These are phyloP conservation scores for Penelope pileata DNA, from an alignment of 2,113 vertebrate species.

Conservation along the genomic window DNA sequence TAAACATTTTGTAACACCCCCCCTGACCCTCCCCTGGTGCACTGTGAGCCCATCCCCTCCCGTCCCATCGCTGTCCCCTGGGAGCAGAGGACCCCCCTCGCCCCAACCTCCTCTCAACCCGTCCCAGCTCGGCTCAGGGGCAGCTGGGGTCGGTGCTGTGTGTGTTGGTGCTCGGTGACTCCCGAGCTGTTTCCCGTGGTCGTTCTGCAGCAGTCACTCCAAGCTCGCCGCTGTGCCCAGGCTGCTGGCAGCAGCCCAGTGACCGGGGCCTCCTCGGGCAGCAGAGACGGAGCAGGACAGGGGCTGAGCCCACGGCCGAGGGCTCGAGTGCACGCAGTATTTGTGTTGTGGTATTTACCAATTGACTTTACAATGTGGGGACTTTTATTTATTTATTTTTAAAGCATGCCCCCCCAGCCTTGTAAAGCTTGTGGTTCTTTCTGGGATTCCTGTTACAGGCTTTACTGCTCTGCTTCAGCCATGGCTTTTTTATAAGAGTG, in stretches of 20 bases:
- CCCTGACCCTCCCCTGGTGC: too few species aligned
- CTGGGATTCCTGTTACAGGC: not conserved
- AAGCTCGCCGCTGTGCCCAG: not conserved
- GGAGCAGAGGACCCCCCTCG: not conserved
- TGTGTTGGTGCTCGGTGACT: not conserved
- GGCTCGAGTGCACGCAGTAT: not conserved
- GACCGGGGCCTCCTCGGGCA: not conserved
- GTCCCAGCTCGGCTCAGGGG: not conserved
- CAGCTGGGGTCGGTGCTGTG: not conserved
- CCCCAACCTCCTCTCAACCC: not conserved
- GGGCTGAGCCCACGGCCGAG: not conserved
- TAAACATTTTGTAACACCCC: not conserved
- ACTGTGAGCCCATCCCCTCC: not conserved
- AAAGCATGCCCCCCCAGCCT: not conserved
- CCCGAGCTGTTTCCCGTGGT: not conserved
- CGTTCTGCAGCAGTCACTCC: not conserved
- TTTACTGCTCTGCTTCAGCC: not conserved
- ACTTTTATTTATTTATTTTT: not conserved
- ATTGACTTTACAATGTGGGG: not conserved
- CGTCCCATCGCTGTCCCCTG: not conserved
- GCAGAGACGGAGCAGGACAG: not conserved
- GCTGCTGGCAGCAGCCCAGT: not conserved
- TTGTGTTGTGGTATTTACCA: slow-evolving; percentile 5
- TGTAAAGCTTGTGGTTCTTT: not conserved
- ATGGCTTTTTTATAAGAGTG: not conserved